Percentiles rank a stretch among this genome's conserved stretches.
Conservation (phyloP, 1,140 invertebrate species). For the Drosophila serrata region DNA sequence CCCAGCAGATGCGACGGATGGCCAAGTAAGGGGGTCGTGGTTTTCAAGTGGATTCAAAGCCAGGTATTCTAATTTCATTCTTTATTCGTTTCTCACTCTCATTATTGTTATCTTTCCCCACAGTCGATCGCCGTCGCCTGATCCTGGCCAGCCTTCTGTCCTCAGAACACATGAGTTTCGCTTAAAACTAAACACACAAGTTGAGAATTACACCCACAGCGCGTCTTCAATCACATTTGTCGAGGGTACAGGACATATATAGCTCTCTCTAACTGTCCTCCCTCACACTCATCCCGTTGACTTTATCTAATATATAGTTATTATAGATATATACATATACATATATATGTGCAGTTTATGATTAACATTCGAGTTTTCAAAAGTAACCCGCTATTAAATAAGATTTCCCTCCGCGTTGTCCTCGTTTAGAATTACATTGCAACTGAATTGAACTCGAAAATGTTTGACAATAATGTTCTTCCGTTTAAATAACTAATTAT, state of each 20-base stretch:
- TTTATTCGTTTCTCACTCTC: constrained; percentile 15
- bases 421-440: not conserved
- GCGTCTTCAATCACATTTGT: constrained; percentile 67
- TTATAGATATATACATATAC: constrained; percentile 7
- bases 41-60: constrained; percentile 3
- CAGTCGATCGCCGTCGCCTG: constrained; percentile 1
- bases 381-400: constrained; percentile 1
- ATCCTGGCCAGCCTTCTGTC: constrained; percentile 13
- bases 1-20: constrained; percentile 90
- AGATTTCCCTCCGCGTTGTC: not conserved
- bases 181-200: constrained; percentile 61
- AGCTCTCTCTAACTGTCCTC: not conserved
- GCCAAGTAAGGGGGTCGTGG: constrained; percentile 86
- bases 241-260: constrained; percentile 19
- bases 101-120: not conserved
- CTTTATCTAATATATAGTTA: constrained; percentile 17
- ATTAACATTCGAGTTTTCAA: constrained; percentile 29
- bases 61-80: not conserved
- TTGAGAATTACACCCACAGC: constrained; percentile 42
- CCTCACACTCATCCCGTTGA: constrained; percentile 24
- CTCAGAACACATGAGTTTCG: constrained; percentile 57
- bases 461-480: constrained; percentile 27
- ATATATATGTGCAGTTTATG: constrained; percentile 4
- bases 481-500: not conserved
- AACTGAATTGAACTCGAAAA: constrained; percentile 8